Percentiles rank a stretch among this genome's conserved stretches.
Evolutionary conservation across 2,888 invertebrate species (phyloP).

Genomic region (Mylabris sibirica): DNA sequence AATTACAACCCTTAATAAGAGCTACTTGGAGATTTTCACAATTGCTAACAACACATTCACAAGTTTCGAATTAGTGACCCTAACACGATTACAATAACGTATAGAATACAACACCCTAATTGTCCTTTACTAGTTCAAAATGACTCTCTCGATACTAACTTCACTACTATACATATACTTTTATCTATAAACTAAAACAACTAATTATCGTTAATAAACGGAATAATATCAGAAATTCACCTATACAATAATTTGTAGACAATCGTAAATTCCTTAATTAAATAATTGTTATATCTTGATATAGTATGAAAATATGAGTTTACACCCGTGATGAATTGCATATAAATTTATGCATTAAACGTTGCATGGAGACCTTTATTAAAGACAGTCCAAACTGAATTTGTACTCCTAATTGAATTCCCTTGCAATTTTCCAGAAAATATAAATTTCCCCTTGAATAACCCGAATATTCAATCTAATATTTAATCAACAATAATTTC

Average conservation of each 20-base stretch:
- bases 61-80: slow-evolving; percentile 32
- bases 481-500: not conserved
- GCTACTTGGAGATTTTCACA: slow-evolving; percentile 32
- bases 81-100: slow-evolving; percentile 35
- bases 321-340: not conserved
- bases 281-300: not conserved
- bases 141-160: slow-evolving; percentile 32
- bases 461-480: not conserved
- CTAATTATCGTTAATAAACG: slow-evolving; percentile 8
- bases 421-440: slow-evolving; percentile 8
- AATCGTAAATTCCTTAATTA: not conserved
- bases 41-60: slow-evolving; percentile 35
- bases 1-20: slow-evolving; percentile 29
- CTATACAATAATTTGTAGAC: not conserved
- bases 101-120: slow-evolving; percentile 33
- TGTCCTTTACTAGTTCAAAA: slow-evolving; percentile 29
- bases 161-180: slow-evolving; percentile 22
- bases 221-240: not conserved
- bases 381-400: slow-evolving; percentile 3
- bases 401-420: slow-evolving; percentile 3
- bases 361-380: slow-evolving; percentile 12
- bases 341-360: slow-evolving; percentile 4
- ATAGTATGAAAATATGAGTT: not conserved
- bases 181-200: slow-evolving; percentile 18
- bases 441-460: slow-evolving; percentile 10